Evolutionary conservation across 2,113 vertebrate genomes (phyloP).

Genomic region (Macrotus californicus): DNA sequence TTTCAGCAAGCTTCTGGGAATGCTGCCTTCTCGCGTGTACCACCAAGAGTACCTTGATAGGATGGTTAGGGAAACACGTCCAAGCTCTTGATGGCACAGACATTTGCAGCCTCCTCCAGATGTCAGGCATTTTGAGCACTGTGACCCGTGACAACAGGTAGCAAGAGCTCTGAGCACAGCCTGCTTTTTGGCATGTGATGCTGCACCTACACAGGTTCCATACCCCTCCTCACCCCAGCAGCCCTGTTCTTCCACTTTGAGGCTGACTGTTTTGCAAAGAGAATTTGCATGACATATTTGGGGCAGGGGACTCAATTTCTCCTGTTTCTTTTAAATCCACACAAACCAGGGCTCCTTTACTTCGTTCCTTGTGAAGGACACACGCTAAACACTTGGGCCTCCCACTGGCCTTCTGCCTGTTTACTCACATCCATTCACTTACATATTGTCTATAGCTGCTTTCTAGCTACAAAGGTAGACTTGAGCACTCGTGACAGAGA

Average conservation of each 20-base stretch:
- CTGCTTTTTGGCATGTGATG: neutral
- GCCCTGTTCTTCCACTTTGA: neutral
- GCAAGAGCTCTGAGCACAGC: neutral
- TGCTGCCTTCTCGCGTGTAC: neutral
- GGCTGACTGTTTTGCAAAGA: neutral
- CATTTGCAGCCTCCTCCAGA: neutral
- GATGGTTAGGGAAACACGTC: neutral
- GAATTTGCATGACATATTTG: neutral
- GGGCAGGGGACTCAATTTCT: neutral
- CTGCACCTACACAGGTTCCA: neutral
- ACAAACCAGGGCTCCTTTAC: neutral
- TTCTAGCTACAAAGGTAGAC: neutral
- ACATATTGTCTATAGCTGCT: neutral
- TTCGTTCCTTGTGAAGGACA: neutral
- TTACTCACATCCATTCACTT: neutral
- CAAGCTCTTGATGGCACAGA: neutral
- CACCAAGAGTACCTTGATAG: neutral
- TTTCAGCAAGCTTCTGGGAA: neutral
- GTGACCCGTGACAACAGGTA: neutral
- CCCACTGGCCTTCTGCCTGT: neutral
- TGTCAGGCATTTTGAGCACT: neutral
- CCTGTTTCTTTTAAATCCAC: neutral
- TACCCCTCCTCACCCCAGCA: accelerated
- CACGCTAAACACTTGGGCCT: neutral
- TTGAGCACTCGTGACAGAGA: neutral